phyloP scores from a whole-genome alignment of 2,888 invertebrate genomes.

The Eupithecia vulgata region DNA sequence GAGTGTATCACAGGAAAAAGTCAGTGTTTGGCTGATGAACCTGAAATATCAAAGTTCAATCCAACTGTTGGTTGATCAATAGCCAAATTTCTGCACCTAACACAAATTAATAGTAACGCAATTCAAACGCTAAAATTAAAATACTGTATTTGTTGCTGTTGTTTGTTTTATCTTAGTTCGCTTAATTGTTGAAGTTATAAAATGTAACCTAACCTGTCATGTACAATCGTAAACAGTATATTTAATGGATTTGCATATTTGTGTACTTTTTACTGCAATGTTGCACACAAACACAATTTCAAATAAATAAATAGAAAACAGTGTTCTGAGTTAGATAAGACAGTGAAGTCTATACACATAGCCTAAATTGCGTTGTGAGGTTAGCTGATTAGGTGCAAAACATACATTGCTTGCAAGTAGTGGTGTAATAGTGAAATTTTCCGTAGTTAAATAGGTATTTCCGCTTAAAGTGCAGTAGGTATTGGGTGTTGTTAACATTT shows the following conservation, averaged over 20 bases:
- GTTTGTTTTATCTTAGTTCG: no score
- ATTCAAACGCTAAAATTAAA: neutral
- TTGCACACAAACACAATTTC: slow-evolving; percentile 1
- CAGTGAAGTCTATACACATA: slow-evolving; percentile 1
- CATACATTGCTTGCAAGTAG: neutral
- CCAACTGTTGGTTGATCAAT: neutral
- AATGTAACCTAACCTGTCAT: no score
- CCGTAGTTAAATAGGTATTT: neutral
- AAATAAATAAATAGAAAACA: slow-evolving; percentile 14
- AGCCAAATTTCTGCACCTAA: neutral
- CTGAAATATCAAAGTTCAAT: neutral
- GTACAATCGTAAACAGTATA: no score
- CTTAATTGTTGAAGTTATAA: neutral
- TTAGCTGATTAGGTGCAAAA: neutral
- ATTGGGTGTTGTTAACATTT: neutral
- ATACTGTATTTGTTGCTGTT: neutral
- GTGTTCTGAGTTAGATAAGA: slow-evolving; percentile 13
- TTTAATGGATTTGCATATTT: neutral
- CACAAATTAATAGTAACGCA: neutral
- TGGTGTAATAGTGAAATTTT: neutral
- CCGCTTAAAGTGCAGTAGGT: neutral
- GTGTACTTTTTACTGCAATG: neutral
- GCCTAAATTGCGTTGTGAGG: slow-evolving; percentile 3
- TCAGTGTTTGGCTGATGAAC: neutral
- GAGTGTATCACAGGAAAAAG: neutral